Evolutionary conservation across 2,888 invertebrate species (phyloP).

Genomic region (Cantharis lateralis): DNA sequence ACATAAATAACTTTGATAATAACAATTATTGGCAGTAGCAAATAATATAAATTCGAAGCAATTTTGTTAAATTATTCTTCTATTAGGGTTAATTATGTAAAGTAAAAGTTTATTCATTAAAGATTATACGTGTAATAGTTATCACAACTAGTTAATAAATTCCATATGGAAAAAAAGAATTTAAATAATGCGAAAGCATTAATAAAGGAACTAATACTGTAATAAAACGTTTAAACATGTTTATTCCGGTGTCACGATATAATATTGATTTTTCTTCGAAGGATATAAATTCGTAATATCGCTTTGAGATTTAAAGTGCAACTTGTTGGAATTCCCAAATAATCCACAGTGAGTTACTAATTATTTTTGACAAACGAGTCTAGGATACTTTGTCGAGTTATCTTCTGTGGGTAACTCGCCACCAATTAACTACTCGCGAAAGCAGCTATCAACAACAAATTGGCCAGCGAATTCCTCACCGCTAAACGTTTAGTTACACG

Average conservation of each 20-base stretch:
- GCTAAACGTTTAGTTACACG: not conserved
- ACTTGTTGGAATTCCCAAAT: constrained; percentile 7
- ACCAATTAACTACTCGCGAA: not conserved
- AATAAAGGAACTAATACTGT: constrained; percentile 10
- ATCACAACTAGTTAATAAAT: not conserved
- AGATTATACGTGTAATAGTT: not conserved
- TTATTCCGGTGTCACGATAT: constrained; percentile 20
- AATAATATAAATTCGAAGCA: not conserved
- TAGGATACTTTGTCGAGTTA: not conserved
- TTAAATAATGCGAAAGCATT: constrained; percentile 13
- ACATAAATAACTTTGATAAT: not conserved
- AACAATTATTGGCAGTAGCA: not conserved
- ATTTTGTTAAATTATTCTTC: not conserved
- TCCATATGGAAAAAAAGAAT: not conserved
- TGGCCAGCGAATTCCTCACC: not conserved
- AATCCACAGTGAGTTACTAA: constrained; percentile 6
- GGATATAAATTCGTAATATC: constrained; percentile 8
- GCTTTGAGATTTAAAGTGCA: constrained; percentile 16
- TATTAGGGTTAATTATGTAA: not conserved
- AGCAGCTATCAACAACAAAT: not conserved
- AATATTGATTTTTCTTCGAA: constrained; percentile 15
- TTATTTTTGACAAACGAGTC: constrained; percentile 4
- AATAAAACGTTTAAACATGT: constrained; percentile 14
- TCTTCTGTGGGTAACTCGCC: not conserved
- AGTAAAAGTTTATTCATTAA: not conserved